Base-by-base conservation (phyloP, 2,888 invertebrate genomes). In the Pantelozetes paolii region DNA sequence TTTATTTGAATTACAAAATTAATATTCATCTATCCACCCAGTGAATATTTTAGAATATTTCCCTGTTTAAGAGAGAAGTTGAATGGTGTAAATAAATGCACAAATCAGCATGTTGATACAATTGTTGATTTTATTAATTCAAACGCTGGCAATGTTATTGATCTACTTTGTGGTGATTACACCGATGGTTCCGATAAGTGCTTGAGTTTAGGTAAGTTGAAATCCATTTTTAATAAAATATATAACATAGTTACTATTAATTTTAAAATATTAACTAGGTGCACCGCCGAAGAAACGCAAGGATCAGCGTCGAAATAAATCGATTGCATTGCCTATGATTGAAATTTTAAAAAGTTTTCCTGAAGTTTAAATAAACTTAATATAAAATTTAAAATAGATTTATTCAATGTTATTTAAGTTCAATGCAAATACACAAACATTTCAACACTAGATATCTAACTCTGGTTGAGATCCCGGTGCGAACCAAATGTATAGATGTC, bases 1-100 rank as follows among this genome's bases (percentile, higher is more conserved):
- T 42, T 42, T 42, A 42, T 42, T 15, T 15, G 11, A 9, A 42
- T 42, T 42, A 9, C 11, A 42, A 42, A 26, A 23, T 57, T 18
- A 23, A 26, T 23, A 57, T 28, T 57, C 5, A 9, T n/a, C 23
- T 57, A 57, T 57, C 23, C 11, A 23, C 2, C 2, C 11, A 57
- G 57, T 57, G 57, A 57, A 57, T 57, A 57, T 57, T 57, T 9
- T 15, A 57, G 23, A 23, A 9, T 57, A 23, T 57, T 57, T 57
- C 11, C 57, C 23, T 57, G 57, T 57, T 3, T 57, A 1, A 2
- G 6, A 57, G 3, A 3, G 3, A 9, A 23, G 3, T 9, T 28
- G 57, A 57, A 57, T 8, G 23, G 57, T 3, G 2, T 57, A 3
- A 23, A n/a, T 23, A 28, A 26, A 26, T 57, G 57, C n/a, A 23